A percentile compares a stretch with the other conserved stretches of the same genome.
phyloP scores from a whole-genome alignment of 2,113 vertebrate species.

The Sprattus sprattus region DNA sequence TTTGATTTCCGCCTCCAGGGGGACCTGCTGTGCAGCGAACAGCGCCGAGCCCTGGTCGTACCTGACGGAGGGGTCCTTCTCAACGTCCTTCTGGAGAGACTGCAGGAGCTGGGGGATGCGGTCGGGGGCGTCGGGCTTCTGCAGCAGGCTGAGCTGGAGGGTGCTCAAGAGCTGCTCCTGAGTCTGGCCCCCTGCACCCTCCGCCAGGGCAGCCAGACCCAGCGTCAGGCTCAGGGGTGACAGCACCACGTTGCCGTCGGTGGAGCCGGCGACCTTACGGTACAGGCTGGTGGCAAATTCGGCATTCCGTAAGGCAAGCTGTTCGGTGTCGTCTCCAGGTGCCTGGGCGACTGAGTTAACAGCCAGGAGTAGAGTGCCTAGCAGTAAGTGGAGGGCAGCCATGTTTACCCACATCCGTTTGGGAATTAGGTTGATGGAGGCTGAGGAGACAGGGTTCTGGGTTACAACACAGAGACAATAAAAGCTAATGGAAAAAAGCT shows the following conservation, averaged over 20 bases:
- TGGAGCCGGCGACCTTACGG: slow-evolving; percentile 72
- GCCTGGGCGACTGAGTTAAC: slow-evolving; percentile 18
- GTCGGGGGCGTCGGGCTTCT: slow-evolving; percentile 50
- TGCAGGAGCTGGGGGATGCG: slow-evolving; percentile 69
- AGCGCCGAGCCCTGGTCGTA: slow-evolving; percentile 68
- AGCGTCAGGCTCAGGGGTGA: slow-evolving; percentile 70
- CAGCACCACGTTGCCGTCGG: slow-evolving; percentile 80
- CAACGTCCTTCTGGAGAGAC: slow-evolving; percentile 59
- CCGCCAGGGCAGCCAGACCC: slow-evolving; percentile 64
- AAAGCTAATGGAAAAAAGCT: background rate
- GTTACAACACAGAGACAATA: background rate
- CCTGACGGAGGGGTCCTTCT: slow-evolving; percentile 44
- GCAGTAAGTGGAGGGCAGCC: slow-evolving; percentile 31
- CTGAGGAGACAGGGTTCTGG: background rate
- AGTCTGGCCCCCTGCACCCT: slow-evolving; percentile 67
- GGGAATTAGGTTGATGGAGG: background rate
- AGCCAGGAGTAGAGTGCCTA: slow-evolving; percentile 25
- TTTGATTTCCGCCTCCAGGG: slow-evolving; percentile 63
- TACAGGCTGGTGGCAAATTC: slow-evolving; percentile 82
- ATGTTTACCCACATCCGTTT: slow-evolving; percentile 31
- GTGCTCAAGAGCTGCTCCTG: slow-evolving; percentile 67
- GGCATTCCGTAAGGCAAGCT: slow-evolving; percentile 66
- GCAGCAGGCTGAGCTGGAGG: slow-evolving; percentile 62
- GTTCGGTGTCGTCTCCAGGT: slow-evolving; percentile 13
- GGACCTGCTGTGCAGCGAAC: slow-evolving; percentile 67